phyloP scores from a whole-genome alignment of 35 echinoderm and acorn worm species.

The Lytechinus pictus region DNA sequence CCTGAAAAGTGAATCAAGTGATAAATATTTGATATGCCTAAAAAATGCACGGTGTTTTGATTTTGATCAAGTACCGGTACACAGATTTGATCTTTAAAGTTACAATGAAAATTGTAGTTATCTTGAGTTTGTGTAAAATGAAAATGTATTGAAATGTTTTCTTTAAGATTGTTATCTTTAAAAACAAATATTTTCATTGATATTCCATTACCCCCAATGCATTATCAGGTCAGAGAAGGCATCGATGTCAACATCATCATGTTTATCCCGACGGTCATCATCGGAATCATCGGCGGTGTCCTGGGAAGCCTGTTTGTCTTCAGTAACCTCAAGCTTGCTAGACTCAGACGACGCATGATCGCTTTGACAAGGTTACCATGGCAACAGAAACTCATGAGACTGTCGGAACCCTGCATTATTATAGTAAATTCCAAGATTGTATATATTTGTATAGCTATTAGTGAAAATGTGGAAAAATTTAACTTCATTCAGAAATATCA shows the following conservation, averaged over 20 bases:
- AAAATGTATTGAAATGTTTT: too few relatives aligned
- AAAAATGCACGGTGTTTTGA: too few relatives aligned
- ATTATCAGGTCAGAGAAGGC: slow-evolving; percentile 81
- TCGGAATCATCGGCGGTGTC: slow-evolving; percentile 87
- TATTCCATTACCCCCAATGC: background rate
- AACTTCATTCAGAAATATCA: too few relatives aligned
- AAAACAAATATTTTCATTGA: background rate
- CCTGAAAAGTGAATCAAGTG: too few relatives aligned
- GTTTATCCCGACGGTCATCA: slow-evolving; percentile 93
- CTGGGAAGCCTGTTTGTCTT: slow-evolving; percentile 92
- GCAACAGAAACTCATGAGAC: slow-evolving; percentile 67
- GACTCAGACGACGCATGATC: slow-evolving; percentile 73
- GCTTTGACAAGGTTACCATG: slow-evolving; percentile 39
- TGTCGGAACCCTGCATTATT: slow-evolving; percentile 89
- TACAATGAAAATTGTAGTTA: too few relatives aligned
- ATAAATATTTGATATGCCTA: too few relatives aligned
- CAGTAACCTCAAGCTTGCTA: slow-evolving; percentile 85
- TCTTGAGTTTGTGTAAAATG: too few relatives aligned
- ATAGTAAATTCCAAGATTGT: slow-evolving; percentile 70
- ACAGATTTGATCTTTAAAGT: too few relatives aligned
- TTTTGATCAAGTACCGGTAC: too few relatives aligned
- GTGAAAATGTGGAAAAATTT: too few relatives aligned
- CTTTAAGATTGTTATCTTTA: too few relatives aligned
- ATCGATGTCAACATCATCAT: slow-evolving; percentile 99
- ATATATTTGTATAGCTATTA: too few relatives aligned